Base-by-base conservation (phyloP, 2,888 invertebrate species). In the Cryptocephalus primarius region DNA sequence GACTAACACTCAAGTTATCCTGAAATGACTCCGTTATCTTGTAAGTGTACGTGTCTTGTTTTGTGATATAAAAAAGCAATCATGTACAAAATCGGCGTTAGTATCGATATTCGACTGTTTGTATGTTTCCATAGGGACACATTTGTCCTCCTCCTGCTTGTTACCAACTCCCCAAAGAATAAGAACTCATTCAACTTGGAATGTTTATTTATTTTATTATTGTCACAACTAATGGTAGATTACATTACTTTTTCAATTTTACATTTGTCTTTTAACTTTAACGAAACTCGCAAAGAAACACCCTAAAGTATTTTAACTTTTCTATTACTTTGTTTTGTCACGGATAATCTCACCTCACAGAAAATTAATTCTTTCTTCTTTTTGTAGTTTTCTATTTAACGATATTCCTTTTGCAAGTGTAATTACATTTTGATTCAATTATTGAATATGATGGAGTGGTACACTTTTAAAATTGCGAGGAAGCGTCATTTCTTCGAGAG, bases 171-270 rank as follows among this genome's bases (percentile, higher is more conserved):
- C 69, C 68, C 56, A 55, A 60, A 65, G 70, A 63, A 67, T 65
- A 63, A 65, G 67, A 70, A 70, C 70, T 70, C 69, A 68, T 70
- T 70, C 68, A 70, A 70, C 70, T 70, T 70, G 61, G 67, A 70
- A 69, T 69, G 68, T 69, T 68, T 69, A 70, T 69, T 70, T 69
- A 70, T 70, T 70, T 67, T 69, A 69, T 70, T 69, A 67, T 64
- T 58, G 62, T 65, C 59, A 63, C 64, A 66, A 66, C 61, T 69
- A 69, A 69, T 68, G 67, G 66, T 64, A 62, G 66, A 66, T 66
- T 61, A 66, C 63, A 63, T 54, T 49, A 50, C 54, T 55, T 56
- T 55, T 56, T 56, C 55, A 53, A 55, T 56, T 52, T 47, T 44
- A 48, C 43, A 43, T 46, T 9, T 13, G 39, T 43, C 46, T 48